These are phyloP conservation scores for Galleria mellonella DNA, from an alignment of 1,140 invertebrate genomes.

Conservation along the genomic window DNA sequence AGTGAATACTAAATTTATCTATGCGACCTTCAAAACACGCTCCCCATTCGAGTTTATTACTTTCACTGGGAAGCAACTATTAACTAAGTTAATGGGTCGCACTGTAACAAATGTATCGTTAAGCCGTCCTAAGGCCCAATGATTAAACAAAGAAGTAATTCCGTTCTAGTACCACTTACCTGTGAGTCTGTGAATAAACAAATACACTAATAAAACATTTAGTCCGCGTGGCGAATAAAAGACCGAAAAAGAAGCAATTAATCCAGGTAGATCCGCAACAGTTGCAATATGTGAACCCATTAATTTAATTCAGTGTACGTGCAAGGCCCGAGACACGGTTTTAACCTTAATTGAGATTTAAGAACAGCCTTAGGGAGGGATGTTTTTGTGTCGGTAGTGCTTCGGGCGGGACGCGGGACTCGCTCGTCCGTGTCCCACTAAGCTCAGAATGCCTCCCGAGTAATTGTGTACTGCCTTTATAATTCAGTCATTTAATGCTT, in stretches of 20 bases:
- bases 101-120: constrained; percentile 5
- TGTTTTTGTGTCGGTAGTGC: constrained; percentile 40
- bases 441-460: background rate
- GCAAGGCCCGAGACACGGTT: constrained; percentile 56
- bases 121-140: background rate
- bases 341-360: constrained; percentile 73
- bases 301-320: constrained; percentile 72
- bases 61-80: too few species aligned
- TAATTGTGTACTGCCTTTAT: constrained; percentile 13
- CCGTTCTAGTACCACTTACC: too few species aligned
- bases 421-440: background rate
- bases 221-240: constrained; percentile 34
- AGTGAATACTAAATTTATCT: background rate
- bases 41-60: too few species aligned
- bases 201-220: constrained; percentile 61
- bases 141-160: constrained; percentile 19
- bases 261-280: constrained; percentile 41
- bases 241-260: constrained; percentile 63
- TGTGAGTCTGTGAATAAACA: too few species aligned
- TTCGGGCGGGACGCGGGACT: constrained; percentile 1
- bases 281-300: constrained; percentile 69
- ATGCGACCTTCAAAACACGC: too few species aligned
- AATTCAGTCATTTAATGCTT: constrained; percentile 16
- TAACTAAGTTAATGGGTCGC: background rate
- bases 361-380: constrained; percentile 47